Evolutionary conservation across 2,797 vertebrate species (phyloP).

Genomic region (Myotis findleyi): DNA sequence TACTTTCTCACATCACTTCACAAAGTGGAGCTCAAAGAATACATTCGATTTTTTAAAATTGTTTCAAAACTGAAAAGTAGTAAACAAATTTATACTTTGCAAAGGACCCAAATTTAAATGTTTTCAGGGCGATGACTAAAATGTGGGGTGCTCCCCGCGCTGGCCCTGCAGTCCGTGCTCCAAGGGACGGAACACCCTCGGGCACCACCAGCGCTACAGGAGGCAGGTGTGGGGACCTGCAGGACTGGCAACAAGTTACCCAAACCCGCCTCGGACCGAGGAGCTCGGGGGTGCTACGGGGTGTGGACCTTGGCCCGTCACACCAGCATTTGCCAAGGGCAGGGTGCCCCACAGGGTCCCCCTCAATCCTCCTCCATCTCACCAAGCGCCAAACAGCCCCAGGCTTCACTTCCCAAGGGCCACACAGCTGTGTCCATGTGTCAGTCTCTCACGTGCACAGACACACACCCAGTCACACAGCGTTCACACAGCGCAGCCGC

Average conservation of each 20-base stretch:
- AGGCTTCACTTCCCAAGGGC: neutral
- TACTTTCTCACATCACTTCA: neutral
- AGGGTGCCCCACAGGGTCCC: neutral
- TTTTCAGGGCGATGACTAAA: neutral
- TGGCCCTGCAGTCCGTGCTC: neutral
- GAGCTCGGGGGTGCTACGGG: no score
- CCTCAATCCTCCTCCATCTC: neutral
- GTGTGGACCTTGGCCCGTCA: neutral
- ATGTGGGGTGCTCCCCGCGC: accelerated
- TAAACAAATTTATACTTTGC: neutral
- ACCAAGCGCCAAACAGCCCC: neutral
- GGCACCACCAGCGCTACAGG: neutral
- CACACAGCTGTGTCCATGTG: neutral
- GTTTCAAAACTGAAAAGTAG: neutral
- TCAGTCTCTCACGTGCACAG: neutral
- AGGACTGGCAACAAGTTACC: neutral
- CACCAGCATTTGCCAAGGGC: neutral
- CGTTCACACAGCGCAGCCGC: neutral
- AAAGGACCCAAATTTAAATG: neutral
- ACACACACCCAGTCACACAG: neutral
- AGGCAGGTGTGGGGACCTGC: neutral
- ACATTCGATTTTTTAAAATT: neutral
- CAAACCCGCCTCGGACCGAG: neutral
- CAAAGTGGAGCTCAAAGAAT: neutral
- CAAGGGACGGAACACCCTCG: neutral